Base-by-base conservation (phyloP, 2,888 invertebrate genomes). In the Oxystoma pomonae region DNA sequence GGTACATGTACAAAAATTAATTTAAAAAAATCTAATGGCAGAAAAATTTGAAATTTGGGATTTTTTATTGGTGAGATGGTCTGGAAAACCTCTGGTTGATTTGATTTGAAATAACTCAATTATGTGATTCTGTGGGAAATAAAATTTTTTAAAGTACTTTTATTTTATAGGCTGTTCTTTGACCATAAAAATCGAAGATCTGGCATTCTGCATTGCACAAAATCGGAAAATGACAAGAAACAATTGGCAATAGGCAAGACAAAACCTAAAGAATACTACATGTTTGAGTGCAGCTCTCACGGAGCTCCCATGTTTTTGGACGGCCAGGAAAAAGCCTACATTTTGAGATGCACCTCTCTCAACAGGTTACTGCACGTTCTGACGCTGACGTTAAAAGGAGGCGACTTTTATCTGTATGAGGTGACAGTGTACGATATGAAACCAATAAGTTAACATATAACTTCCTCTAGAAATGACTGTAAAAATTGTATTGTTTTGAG, bases 281-380 rank as follows among this genome's bases (percentile, higher is more conserved):
- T 89, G 86, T 89, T 84, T 73, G 89, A 89, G 71, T 86, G 86
- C 68, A 86, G 87, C 75, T 84, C 84, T 65, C 78, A 81, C 68
- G 88, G 88, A 5, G 77, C 82, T 1, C 88, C 88, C 0, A 75
- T 87, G 70, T 89, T 87, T 73, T 77, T 82, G 22, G 84, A 86
- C 0, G 84, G 60, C 52, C 63, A n/a, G 20, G 78, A 77, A 17
- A 80, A 83, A 7, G 81, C 87, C 0, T 89, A 88, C 71, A 79
- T 87, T 57, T 75, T 7, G 35, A 35, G n/a, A n/a, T n/a, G 64
- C 78, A 89, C 7, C n/a, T n/a, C n/a, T n/a, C n/a, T n/a, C n/a
- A n/a, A n/a, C n/a, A n/a, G n/a, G n/a, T n/a, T n/a, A n/a, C 79
- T 89, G 65, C 86, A 88, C 73, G 85, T 86, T 65, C 82, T 88